Conservation (phyloP, 2,888 invertebrate species). For the Phyllotreta striolata region DNA sequence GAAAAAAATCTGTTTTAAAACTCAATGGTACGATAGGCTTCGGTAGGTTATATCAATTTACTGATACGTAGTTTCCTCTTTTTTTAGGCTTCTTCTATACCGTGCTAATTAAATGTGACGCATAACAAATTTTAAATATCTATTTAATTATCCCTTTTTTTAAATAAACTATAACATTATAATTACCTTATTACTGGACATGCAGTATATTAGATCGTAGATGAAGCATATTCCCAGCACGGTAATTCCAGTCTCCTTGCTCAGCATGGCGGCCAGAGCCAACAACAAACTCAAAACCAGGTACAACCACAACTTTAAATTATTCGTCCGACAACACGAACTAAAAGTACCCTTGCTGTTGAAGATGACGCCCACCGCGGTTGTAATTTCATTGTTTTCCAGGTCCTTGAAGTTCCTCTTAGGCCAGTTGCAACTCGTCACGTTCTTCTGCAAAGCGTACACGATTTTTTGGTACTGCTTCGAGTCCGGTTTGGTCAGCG, state of each 20-base stretch:
- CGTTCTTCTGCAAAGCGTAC: slow-evolving; percentile 54
- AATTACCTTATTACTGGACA: slow-evolving; percentile 54
- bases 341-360: slow-evolving; percentile 25
- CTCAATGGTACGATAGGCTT: background rate
- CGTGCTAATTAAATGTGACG: background rate
- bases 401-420: slow-evolving; percentile 44
- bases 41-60: background rate
- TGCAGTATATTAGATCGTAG: slow-evolving; percentile 78
- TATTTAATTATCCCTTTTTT: background rate
- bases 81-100: slow-evolving; percentile 1
- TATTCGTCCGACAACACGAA: slow-evolving; percentile 54
- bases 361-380: slow-evolving; percentile 13
- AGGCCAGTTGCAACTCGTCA: slow-evolving; percentile 57
- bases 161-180: background rate
- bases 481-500: slow-evolving; percentile 44
- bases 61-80: slow-evolving; percentile 3
- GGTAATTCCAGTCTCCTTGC: slow-evolving; percentile 95
- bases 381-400: slow-evolving; percentile 30
- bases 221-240: slow-evolving; percentile 89
- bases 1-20: slow-evolving; percentile 9
- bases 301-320: slow-evolving; percentile 65
- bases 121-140: background rate
- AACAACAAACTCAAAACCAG: slow-evolving; percentile 68
- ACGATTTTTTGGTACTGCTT: slow-evolving; percentile 57
- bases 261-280: slow-evolving; percentile 81